phyloP scores from a whole-genome alignment of 2,888 invertebrate genomes.

The Cryptocheilus praepositus region DNA sequence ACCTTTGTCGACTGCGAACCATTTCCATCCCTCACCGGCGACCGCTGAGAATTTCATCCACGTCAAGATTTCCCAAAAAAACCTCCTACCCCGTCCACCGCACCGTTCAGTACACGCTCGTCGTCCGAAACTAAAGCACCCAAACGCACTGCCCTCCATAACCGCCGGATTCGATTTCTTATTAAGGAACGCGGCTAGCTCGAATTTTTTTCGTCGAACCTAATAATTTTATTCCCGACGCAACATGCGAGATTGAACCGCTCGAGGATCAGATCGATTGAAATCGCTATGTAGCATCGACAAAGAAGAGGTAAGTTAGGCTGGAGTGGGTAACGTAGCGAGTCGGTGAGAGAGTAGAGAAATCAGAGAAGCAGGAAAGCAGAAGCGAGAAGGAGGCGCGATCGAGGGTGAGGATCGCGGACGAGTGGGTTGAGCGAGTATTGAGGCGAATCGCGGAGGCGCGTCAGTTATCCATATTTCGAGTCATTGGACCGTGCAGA shows the following conservation, averaged over 20 bases:
- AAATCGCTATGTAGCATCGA: not conserved
- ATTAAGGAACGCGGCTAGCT: slow-evolving; percentile 16
- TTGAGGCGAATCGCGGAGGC: slow-evolving; percentile 28
- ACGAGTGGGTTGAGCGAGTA: slow-evolving; percentile 18
- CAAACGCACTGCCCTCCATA: too few relatives aligned
- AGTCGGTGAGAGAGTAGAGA: too few relatives aligned
- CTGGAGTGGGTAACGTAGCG: too few relatives aligned
- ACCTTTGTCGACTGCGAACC: too few relatives aligned
- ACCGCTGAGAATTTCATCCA: too few relatives aligned
- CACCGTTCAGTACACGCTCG: too few relatives aligned
- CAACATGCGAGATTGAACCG: slow-evolving; percentile 26
- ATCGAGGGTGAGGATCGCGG: slow-evolving; percentile 14
- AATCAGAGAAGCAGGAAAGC: not conserved
- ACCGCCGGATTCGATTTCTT: slow-evolving; percentile 38
- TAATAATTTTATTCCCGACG: slow-evolving; percentile 35
- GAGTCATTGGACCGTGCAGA: slow-evolving; percentile 65
- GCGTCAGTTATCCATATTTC: slow-evolving; percentile 68
- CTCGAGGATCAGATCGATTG: slow-evolving; percentile 25
- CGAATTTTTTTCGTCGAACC: slow-evolving; percentile 38
- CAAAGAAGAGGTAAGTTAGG: not conserved
- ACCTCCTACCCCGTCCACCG: too few relatives aligned
- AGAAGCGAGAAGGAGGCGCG: not conserved
- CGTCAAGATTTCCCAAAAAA: too few relatives aligned
- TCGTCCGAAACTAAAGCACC: too few relatives aligned
- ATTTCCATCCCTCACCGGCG: too few relatives aligned